Percentiles rank a stretch among this genome's conserved stretches.
phyloP scores from a whole-genome alignment of 2,888 invertebrate genomes.

The Acanthosepion pharaonis region DNA sequence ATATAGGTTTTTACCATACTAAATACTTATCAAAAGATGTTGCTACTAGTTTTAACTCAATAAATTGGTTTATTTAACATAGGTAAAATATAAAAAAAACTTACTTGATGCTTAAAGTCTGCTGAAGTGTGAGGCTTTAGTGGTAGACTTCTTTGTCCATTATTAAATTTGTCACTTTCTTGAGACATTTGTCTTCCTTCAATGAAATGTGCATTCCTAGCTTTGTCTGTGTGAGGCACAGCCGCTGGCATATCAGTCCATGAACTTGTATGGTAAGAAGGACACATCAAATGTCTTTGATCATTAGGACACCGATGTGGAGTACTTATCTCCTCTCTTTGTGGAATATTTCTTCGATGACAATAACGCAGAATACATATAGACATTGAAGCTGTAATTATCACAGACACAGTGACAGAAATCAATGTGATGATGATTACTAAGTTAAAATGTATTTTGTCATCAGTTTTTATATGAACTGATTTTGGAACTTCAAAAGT shows the following conservation, averaged over 20 bases:
- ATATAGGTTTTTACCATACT: no score
- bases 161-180: no score
- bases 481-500: background rate
- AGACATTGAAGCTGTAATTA: background rate
- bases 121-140: no score
- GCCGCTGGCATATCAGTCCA: background rate
- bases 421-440: background rate
- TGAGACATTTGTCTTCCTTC: no score
- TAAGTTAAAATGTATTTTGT: background rate
- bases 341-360: background rate
- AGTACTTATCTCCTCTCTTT: background rate
- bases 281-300: conserved; percentile 21
- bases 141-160: no score
- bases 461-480: background rate
- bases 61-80: no score
- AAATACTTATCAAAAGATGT: no score
- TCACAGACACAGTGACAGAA: conserved; percentile 11
- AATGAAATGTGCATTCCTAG: no score
- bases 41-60: no score
- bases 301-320: background rate
- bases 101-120: no score
- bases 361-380: background rate
- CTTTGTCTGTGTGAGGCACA: no score
- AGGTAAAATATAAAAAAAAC: no score
- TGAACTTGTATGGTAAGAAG: background rate